Conservation (phyloP, 2,797 vertebrate genomes). For the Sarcoramphus papa region DNA sequence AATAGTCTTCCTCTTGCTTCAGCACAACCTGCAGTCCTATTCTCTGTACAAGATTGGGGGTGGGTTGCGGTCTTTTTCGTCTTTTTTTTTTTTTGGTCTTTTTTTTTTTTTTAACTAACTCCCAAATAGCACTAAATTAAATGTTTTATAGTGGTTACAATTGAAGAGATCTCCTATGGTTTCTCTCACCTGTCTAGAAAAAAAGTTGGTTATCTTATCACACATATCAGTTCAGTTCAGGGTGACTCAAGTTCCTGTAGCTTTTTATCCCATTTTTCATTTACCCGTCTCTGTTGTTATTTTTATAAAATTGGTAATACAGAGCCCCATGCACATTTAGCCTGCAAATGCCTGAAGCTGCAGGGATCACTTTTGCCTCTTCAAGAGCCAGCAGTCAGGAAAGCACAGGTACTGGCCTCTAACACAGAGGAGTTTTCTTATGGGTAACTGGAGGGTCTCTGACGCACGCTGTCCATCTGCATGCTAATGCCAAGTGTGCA, state of each 20-base stretch:
- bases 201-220: background rate
- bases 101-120: background rate
- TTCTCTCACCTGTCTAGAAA: background rate
- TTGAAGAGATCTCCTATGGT: background rate
- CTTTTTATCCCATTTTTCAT: background rate
- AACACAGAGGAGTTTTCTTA: background rate
- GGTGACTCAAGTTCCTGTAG: background rate
- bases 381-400: background rate
- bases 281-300: background rate
- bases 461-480: background rate
- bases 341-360: background rate
- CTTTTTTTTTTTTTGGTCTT: background rate
- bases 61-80: background rate
- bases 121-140: background rate
- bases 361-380: background rate
- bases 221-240: background rate
- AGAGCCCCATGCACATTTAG: background rate
- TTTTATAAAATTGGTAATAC: background rate
- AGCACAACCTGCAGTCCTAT: background rate
- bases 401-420: background rate
- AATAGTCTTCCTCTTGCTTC: background rate
- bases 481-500: background rate
- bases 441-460: background rate
- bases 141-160: background rate
- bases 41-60: background rate